Conservation (phyloP, 2,888 invertebrate species). For the Lapara coniferarum region DNA sequence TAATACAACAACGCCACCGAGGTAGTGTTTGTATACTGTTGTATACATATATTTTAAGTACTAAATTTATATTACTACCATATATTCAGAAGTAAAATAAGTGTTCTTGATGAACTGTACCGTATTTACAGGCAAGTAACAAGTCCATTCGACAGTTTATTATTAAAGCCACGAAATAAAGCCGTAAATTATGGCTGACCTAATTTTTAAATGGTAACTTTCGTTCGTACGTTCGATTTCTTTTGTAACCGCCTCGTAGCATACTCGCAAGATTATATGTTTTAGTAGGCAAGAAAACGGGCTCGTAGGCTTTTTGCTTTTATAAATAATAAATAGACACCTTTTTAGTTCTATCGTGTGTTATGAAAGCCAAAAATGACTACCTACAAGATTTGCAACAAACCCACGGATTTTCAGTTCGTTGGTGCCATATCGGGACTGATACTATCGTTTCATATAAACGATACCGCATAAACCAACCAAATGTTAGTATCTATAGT, state of each 20-base stretch:
- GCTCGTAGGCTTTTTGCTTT: neutral
- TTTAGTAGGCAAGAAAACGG: neutral
- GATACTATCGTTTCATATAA: neutral
- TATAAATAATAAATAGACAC: neutral
- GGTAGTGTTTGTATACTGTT: too few relatives aligned
- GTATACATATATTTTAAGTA: too few relatives aligned
- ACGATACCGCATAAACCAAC: constrained; percentile 11
- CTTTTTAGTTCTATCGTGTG: neutral
- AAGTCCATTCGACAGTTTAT: neutral
- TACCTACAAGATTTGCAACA: neutral
- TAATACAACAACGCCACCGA: too few relatives aligned
- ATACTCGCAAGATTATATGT: constrained; percentile 1
- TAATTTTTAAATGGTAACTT: constrained; percentile 20
- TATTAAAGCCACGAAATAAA: constrained; percentile 17
- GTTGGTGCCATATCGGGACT: neutral
- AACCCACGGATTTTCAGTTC: neutral
- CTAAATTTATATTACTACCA: too few relatives aligned
- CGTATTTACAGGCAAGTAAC: neutral
- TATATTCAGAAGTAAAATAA: neutral
- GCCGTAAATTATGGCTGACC: constrained; percentile 19
- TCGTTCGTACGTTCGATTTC: constrained; percentile 11
- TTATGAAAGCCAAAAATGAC: neutral
- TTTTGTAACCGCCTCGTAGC: constrained; percentile 7
- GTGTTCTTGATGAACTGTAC: neutral
- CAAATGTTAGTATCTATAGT: constrained; percentile 4